Base-by-base conservation (phyloP, 2,797 vertebrate genomes). In the Toxotes lorentzi region DNA sequence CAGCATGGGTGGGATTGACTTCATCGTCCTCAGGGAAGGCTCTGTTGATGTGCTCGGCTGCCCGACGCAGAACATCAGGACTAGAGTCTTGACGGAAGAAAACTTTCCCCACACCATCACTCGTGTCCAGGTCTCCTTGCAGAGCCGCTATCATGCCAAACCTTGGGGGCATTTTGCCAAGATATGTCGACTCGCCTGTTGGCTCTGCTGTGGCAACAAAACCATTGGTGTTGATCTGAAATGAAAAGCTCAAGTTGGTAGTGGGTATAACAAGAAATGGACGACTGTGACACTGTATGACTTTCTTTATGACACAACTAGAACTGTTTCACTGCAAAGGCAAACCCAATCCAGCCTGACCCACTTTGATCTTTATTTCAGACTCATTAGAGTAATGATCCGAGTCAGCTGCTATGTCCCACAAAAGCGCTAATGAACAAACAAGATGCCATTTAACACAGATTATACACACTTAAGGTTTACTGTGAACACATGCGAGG, bases 141-240 rank as follows among this genome's bases (percentile, higher is more conserved):
- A 95, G 83, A 60, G 82, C 91, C 5, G 96, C 96, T 0, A 97
- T 92, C 71, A 94, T 94, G 12, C 97, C 97, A 14, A 98, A 98
- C 24, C 73, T 90, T 6, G 96, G 84, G 4, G 97, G 97, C 85
- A 97, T 96, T 23, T 88, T 91, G 68, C 95, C 95, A 1, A 97
- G 95, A 70, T 96, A 96, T 4, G 93, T 87, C 40, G 94, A 92
- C 90, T 96, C 90, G 8, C 74, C 83, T 4, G 91, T 80, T 0
- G 97, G 97, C 64, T 96, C 78, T 64, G 86, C 91, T 69, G 93
- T 93, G 76, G 97, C 96, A 72, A 98, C 94, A 81, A 98, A 95
- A 40, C 97, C 97, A 72, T 98, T 98, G 81, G 97, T 97, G 86
- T 95, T 92, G 89, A 98, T 88, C 97, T 98, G 94, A 71, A 84